These are phyloP conservation scores for Microctonus aethiopoides DNA, from an alignment of 2,888 invertebrate genomes.

Conservation along the genomic window DNA sequence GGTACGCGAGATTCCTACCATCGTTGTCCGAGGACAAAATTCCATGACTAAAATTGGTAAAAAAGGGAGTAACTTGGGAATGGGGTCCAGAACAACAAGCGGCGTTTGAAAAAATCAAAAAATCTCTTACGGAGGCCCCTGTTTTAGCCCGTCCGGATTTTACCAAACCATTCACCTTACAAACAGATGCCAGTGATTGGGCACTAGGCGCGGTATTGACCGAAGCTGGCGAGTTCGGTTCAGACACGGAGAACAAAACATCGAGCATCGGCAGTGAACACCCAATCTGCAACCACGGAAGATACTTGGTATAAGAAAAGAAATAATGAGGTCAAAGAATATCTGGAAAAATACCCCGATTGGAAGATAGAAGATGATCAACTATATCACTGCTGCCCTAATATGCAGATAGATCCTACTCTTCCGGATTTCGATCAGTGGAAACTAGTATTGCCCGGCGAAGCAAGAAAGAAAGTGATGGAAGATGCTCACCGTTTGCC, in stretches of 20 bases:
- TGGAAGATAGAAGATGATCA: slow-evolving; percentile 25
- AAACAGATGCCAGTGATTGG: slow-evolving; percentile 24
- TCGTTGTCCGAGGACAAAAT: not conserved
- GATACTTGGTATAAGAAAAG: slow-evolving; percentile 20
- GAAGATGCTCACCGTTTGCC: not conserved
- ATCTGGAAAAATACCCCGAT: slow-evolving; percentile 19
- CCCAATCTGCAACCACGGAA: not conserved
- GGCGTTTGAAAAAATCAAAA: slow-evolving; percentile 16
- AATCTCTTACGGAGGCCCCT: slow-evolving; percentile 11
- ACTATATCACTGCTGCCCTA: slow-evolving; percentile 17
- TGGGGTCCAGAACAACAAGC: slow-evolving; percentile 8
- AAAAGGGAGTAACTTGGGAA: slow-evolving; percentile 8
- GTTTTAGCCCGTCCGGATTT: slow-evolving; percentile 29
- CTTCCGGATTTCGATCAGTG: not conserved
- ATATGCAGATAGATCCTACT: slow-evolving; percentile 21
- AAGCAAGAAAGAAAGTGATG: too few species aligned
- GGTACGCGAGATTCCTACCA: slow-evolving; percentile 33
- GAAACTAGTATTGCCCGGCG: slow-evolving; percentile 1
- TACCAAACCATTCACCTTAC: slow-evolving; percentile 10
- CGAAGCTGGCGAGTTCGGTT: not conserved
- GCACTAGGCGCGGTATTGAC: slow-evolving; percentile 15
- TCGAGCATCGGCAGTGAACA: not conserved
- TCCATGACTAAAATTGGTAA: not conserved
- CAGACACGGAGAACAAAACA: not conserved
- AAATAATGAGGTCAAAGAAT: not conserved